Evolutionary conservation across 2,113 vertebrate species (phyloP), one percentile per base, ranked within the genome.

Genomic region (Elephantulus edwardii): DNA sequence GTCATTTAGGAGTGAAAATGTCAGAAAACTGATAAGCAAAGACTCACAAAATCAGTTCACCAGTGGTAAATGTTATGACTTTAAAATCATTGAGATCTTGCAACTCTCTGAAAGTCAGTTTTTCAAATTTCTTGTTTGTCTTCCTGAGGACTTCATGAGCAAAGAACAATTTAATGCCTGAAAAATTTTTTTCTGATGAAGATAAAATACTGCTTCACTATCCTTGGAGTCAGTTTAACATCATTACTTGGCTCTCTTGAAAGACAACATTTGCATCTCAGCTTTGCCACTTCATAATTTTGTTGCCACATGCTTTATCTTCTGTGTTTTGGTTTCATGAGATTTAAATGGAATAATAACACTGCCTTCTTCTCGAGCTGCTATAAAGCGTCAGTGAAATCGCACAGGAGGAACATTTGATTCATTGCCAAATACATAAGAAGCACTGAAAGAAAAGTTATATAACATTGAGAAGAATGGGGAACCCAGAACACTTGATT

Each of bases 81-180:
- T 93, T 48, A 62, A 92, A 88, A 86, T 89, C 9, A 9, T 24
- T 86, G 2, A 75, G 56, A 83, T 78, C 83, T 64, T 66, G 6
- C 3, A 86, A 58, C 33, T 88, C 56, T 72, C 46, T 40, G 56
- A 75, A 90, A 40, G 28, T 46, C 56, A 56, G 11, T 48, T 66
- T 78, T 38, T 71, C 80, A 70, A 70, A 81, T 42, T 54, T 66
- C 1, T 14, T 50, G 16, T 76, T 2, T 71, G 14, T 22, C 44
- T 89, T 9, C 77, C 60, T 58, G 66, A 19, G 7, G 17, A 5
- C 17, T 85, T 40, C 20, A 10, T 58, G 30, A 83, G 35, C 52
- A 50, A 72, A 22, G 14, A 28, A 46, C 22, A 24, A 48, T 52
- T 75, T 58, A 88, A 83, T 22, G 74, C 30, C 44, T 44, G 3